These are phyloP conservation scores for Australoheros scitulus DNA, from an alignment of 2,113 vertebrate species.

Conservation along the genomic window DNA sequence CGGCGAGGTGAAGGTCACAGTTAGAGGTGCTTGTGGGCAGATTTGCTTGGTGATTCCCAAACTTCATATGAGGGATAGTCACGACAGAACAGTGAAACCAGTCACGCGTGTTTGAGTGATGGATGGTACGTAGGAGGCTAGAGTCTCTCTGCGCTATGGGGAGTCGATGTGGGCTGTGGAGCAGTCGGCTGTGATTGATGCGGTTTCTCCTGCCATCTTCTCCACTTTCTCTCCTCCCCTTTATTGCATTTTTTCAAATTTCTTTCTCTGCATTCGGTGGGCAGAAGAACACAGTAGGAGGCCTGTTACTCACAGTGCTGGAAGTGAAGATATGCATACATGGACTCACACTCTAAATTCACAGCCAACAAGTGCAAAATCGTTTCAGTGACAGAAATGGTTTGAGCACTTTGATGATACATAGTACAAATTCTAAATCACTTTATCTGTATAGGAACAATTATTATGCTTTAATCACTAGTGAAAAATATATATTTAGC, in stretches of 20 bases:
- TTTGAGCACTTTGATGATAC: slow-evolving; percentile 36
- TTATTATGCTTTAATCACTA: slow-evolving; percentile 20
- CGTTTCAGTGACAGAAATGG: background rate
- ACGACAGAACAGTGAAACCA: slow-evolving; percentile 23
- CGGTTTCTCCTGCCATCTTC: slow-evolving; percentile 40
- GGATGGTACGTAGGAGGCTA: slow-evolving; percentile 56
- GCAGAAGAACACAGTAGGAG: slow-evolving; percentile 57
- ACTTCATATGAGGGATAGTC: slow-evolving; percentile 40
- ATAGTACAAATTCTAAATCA: slow-evolving; percentile 16
- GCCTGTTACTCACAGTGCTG: slow-evolving; percentile 54
- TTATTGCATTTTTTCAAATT: slow-evolving; percentile 37
- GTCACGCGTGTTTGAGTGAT: slow-evolving; percentile 51
- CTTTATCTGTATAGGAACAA: slow-evolving; percentile 15
- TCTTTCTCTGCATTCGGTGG: slow-evolving; percentile 50
- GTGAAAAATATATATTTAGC: slow-evolving; percentile 11
- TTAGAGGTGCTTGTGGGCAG: slow-evolving; percentile 8
- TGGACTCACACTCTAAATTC: slow-evolving; percentile 28
- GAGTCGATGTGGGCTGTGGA: slow-evolving; percentile 52
- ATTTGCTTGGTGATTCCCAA: slow-evolving; percentile 43
- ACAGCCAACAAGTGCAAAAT: slow-evolving; percentile 35
- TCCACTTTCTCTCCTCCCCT: slow-evolving; percentile 38
- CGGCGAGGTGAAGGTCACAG: background rate
- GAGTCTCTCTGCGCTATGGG: slow-evolving; percentile 47
- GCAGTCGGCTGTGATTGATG: slow-evolving; percentile 58
- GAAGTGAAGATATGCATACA: slow-evolving; percentile 36